A percentile compares a stretch with the other conserved stretches of the same genome.
Conservation (phyloP, 2,888 invertebrate genomes). For the Phlogophora meticulosa region DNA sequence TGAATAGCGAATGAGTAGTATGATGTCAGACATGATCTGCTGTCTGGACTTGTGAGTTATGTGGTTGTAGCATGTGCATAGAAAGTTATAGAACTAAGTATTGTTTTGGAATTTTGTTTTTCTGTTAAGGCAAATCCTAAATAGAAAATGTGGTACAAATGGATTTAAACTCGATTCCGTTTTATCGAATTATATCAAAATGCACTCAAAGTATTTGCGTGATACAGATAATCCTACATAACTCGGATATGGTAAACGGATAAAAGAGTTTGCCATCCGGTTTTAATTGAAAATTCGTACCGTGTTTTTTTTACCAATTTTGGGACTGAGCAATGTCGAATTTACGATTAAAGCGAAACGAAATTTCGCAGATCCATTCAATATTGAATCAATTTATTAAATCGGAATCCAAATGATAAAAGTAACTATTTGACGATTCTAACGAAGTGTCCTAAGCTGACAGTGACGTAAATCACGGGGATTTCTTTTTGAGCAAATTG, state of each 20-base stretch:
- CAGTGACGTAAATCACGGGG: slow-evolving; percentile 29
- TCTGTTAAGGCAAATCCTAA: background rate
- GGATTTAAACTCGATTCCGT: background rate
- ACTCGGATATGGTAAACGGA: slow-evolving; percentile 28
- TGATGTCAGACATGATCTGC: slow-evolving; percentile 37
- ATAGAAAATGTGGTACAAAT: background rate
- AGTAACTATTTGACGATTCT: slow-evolving; percentile 61
- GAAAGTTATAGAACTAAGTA: background rate
- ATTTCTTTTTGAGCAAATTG: slow-evolving; percentile 34
- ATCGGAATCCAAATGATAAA: slow-evolving; percentile 51
- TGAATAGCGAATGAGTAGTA: slow-evolving; percentile 46
- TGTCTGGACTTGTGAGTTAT: slow-evolving; percentile 27
- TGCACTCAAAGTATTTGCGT: slow-evolving; percentile 3
- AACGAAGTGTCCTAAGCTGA: slow-evolving; percentile 45
- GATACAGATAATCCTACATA: slow-evolving; percentile 43
- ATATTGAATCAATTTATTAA: slow-evolving; percentile 49
- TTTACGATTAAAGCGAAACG: slow-evolving; percentile 38
- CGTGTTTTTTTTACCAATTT: slow-evolving; percentile 37
- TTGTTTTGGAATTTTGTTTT: too few relatives aligned
- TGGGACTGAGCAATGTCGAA: slow-evolving; percentile 19
- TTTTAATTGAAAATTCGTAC: slow-evolving; percentile 50
- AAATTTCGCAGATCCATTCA: slow-evolving; percentile 38
- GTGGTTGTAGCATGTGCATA: slow-evolving; percentile 23
- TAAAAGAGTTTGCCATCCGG: slow-evolving; percentile 33
- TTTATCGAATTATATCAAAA: background rate